Conservation (phyloP, 2,888 invertebrate species). For the Trisateles emortualis region DNA sequence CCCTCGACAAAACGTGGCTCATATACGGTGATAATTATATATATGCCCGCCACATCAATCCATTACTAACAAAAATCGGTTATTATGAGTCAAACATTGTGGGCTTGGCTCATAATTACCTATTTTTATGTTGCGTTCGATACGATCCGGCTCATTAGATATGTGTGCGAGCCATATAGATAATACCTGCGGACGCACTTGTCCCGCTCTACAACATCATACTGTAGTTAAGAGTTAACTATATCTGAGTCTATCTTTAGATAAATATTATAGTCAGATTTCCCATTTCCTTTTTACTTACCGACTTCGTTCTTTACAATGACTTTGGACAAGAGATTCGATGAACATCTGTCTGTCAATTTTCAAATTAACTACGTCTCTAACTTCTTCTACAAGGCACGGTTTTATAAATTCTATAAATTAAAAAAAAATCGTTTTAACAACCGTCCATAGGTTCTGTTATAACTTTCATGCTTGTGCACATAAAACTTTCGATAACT, state of each 20-base stretch:
- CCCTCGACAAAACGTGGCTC: no score
- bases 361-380: constrained; percentile 51
- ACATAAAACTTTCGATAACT: constrained; percentile 35
- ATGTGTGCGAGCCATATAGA: constrained; percentile 18
- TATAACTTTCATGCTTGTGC: constrained; percentile 52
- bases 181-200: constrained; percentile 52
- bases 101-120: no score
- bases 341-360: constrained; percentile 56
- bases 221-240: constrained; percentile 67
- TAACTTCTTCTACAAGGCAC: constrained; percentile 44
- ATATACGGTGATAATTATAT: no score
- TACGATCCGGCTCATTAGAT: neutral
- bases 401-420: constrained; percentile 48
- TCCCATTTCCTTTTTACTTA: constrained; percentile 24
- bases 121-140: neutral
- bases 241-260: constrained; percentile 56
- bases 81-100: no score
- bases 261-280: constrained; percentile 41
- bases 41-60: no score
- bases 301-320: constrained; percentile 25
- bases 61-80: no score
- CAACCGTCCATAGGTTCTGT: constrained; percentile 70
- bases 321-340: constrained; percentile 29
- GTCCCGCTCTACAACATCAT: constrained; percentile 71
- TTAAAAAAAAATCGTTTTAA: constrained; percentile 53